Conservation (phyloP, 92 coral and sea anemone species). For the Zoanthus sociatus region DNA sequence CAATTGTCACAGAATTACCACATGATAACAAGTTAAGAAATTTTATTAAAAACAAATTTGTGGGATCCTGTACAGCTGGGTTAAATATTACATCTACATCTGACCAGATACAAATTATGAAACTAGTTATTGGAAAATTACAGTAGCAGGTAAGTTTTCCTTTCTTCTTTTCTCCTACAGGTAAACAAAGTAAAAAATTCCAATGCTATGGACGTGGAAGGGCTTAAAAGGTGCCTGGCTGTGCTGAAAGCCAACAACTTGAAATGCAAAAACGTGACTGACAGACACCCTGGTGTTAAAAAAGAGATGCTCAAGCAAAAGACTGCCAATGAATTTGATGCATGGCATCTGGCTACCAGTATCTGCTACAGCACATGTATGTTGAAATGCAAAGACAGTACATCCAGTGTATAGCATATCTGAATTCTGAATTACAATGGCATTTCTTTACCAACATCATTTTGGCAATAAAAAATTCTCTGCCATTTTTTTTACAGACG, state of each 20-base stretch:
- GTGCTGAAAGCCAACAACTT: slow-evolving; percentile 17
- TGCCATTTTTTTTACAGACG: slow-evolving; percentile 20
- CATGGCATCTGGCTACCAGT: slow-evolving; percentile 6
- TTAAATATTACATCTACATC: background rate
- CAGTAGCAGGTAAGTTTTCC: background rate
- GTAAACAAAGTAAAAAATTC: slow-evolving; percentile 13
- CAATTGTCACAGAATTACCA: background rate
- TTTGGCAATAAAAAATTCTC: no score
- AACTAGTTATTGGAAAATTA: background rate
- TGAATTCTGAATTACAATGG: background rate
- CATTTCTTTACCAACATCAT: background rate
- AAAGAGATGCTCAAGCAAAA: slow-evolving; percentile 10
- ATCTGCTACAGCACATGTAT: background rate
- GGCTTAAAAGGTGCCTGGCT: slow-evolving; percentile 16
- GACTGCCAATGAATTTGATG: background rate
- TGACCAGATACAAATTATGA: background rate
- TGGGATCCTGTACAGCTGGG: background rate
- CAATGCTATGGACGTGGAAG: slow-evolving; percentile 23
- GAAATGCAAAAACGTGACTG: background rate
- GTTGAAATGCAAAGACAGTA: background rate
- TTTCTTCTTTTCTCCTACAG: background rate
- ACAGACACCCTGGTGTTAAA: slow-evolving; percentile 28
- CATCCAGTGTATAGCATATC: background rate
- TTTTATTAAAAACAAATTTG: background rate
- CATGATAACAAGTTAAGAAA: background rate